phyloP scores from a whole-genome alignment of 2,797 vertebrate genomes.

The Pangasius mekongensis region DNA sequence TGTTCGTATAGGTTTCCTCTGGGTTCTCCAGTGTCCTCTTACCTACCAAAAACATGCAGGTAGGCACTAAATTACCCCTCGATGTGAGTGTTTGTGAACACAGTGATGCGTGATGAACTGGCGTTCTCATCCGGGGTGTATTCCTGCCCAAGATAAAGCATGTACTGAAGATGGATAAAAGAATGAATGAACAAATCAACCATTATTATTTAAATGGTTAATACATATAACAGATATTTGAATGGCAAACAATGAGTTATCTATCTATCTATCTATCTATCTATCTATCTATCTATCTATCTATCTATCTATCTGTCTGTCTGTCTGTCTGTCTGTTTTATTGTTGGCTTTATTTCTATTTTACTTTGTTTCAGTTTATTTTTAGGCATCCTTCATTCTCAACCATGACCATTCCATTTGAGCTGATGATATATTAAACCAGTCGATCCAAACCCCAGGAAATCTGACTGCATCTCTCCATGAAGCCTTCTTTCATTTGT shows the following conservation, averaged over 20 bases:
- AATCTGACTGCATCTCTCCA: conserved; percentile 3
- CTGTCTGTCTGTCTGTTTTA: background rate
- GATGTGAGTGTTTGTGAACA: no score
- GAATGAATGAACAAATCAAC: background rate
- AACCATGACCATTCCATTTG: conserved; percentile 13
- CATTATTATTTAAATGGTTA: background rate
- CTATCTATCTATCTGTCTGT: no score
- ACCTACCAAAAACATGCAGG: no score
- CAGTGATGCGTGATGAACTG: no score
- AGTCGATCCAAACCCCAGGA: background rate
- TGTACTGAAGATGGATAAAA: background rate
- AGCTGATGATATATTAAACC: conserved; percentile 14
- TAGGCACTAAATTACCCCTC: no score
- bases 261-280: no score
- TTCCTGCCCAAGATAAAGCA: no score
- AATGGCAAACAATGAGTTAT: background rate
- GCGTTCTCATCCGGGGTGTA: no score
- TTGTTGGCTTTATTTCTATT: background rate
- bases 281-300: no score
- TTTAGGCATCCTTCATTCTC: conserved; percentile 17
- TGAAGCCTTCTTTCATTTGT: conserved; percentile 36
- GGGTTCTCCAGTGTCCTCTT: no score
- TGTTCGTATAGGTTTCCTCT: background rate
- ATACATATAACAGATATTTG: background rate
- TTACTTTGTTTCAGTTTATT: background rate